These are phyloP conservation scores for Archilochus colubris DNA, from an alignment of 2,113 vertebrate species.

Conservation along the genomic window DNA sequence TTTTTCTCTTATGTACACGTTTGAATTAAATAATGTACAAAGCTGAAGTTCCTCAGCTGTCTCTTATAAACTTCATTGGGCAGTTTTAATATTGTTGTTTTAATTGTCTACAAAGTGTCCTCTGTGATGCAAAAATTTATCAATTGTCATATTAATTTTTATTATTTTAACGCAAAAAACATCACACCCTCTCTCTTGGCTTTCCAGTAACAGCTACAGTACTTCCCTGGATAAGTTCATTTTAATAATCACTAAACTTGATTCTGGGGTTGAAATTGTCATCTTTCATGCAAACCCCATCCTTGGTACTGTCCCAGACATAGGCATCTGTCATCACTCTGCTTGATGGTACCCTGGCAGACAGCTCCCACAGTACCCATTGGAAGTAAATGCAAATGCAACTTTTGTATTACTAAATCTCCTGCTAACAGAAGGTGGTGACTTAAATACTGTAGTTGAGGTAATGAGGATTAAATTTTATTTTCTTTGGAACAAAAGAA, in stretches of 20 bases:
- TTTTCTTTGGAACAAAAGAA: not conserved
- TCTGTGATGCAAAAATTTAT: not conserved
- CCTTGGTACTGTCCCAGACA: not conserved
- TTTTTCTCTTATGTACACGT: conserved; percentile 69
- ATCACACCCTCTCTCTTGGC: not conserved
- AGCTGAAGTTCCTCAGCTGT: conserved; percentile 31
- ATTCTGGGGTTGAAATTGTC: not conserved
- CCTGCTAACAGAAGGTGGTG: not conserved
- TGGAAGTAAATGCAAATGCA: not conserved
- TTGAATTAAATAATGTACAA: conserved; percentile 75
- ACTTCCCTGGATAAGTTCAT: not conserved
- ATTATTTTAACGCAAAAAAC: not conserved
- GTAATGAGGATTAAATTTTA: not conserved
- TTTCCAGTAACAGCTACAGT: not conserved
- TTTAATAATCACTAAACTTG: not conserved
- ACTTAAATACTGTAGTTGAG: not conserved
- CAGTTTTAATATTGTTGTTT: conserved; percentile 21
- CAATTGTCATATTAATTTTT: not conserved
- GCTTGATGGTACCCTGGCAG: not conserved
- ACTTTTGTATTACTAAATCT: not conserved
- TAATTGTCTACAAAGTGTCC: not conserved
- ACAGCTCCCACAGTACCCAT: not conserved
- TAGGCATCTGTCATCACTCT: not conserved
- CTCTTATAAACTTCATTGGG: conserved; percentile 42
- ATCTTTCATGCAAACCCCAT: not conserved